Base-by-base conservation (phyloP, 2,113 vertebrate genomes). In the Hypomesus transpacificus region DNA sequence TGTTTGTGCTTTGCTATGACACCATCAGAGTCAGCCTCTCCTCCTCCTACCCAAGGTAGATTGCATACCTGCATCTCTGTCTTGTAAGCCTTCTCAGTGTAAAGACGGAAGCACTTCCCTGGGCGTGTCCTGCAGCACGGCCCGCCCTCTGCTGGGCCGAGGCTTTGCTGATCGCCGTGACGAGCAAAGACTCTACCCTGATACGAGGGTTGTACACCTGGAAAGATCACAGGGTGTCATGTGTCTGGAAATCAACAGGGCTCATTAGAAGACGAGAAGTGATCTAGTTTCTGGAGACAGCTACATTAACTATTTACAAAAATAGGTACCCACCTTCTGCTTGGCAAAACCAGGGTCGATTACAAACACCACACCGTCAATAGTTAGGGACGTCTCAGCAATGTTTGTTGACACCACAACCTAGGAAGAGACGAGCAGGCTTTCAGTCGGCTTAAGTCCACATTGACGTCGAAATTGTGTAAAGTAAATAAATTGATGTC, bases 151-250 rank as follows among this genome's bases (percentile, higher is more conserved):
- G 97, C 82, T 99, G 97, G 68, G 97, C 97, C 0, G 97, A 99
- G 14, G 97, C 97, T 92, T 99, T 99, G 81, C 97, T 99, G 83
- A 99, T 99, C 0, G 97, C 97, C 0, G 97, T 99, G 81, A 99
- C 97, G 68, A 99, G 85, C 70, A 99, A 88, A n/a, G 97, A 99
- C 87, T 99, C 97, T 3, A 99, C 97, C 84, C 97, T 88, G 87
- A 99, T 99, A 17, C 97, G 94, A 73, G 97, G 97, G 79, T 99
- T 99, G 83, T 99, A 99, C n/a, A 99, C 97, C 97, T 98, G 69
- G 22, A 22, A 70, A 4, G 39, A 46, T 46, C 39, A 46, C 39
- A 46, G 39, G 39, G 39, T 46, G 39, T 46, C 39, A 46, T 13
- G 39, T 46, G 39, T 9, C 39, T 46, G 51, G 21, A 52, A 59